These are phyloP conservation scores for Leucosticte australis DNA, from an alignment of 2,113 vertebrate species.

Conservation along the genomic window DNA sequence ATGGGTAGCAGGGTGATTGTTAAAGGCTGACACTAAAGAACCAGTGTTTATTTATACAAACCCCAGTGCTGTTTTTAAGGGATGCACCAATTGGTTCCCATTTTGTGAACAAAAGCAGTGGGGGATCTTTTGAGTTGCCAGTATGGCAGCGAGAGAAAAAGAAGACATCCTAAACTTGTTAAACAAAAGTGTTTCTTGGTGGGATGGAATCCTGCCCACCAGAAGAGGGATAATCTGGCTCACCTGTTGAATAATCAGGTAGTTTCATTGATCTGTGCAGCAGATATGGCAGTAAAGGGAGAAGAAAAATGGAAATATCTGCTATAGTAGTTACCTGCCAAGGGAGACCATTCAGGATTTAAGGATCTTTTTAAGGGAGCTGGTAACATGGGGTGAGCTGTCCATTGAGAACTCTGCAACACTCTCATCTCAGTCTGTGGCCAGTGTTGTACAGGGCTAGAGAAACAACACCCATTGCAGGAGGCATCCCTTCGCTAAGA, in stretches of 20 bases:
- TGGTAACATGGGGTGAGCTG: not conserved
- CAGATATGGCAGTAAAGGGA: not conserved
- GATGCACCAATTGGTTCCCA: not conserved
- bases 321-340: not conserved
- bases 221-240: not conserved
- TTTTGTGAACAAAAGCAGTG: not conserved
- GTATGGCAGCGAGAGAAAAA: not conserved
- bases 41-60: not conserved
- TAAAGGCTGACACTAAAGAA: not conserved
- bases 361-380: not conserved
- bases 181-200: not conserved
- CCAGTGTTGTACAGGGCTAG: not conserved
- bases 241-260: not conserved
- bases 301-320: not conserved
- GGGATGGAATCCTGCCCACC: not conserved
- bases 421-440: not conserved
- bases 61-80: not conserved
- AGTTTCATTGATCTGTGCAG: not conserved
- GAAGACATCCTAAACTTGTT: not conserved
- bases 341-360: not conserved
- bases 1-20: not conserved
- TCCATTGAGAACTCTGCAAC: not conserved
- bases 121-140: not conserved
- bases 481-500: not conserved
- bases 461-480: not conserved